Evolutionary conservation across 2,888 invertebrate species (phyloP).

Genomic region (Rhorus exstirpatorius): DNA sequence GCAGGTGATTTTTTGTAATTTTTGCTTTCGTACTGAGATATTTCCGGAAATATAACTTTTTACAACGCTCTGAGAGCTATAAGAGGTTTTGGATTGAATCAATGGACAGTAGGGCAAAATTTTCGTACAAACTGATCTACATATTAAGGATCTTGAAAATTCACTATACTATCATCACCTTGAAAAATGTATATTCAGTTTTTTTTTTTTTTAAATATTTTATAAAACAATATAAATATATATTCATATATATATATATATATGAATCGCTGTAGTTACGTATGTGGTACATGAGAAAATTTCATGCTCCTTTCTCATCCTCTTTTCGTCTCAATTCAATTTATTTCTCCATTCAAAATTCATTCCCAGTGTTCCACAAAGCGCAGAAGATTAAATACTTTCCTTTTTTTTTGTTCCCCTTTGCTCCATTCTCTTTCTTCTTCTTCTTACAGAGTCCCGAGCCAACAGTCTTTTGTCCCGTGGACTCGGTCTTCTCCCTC

Average conservation of each 20-base stretch:
- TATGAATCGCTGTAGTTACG: constrained; percentile 9
- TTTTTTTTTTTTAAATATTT: too few relatives aligned
- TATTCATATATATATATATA: too few relatives aligned
- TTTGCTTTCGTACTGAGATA: neutral
- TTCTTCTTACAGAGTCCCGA: constrained; percentile 21
- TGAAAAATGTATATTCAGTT: too few relatives aligned
- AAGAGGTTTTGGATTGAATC: too few relatives aligned
- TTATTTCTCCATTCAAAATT: constrained; percentile 47
- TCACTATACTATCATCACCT: neutral
- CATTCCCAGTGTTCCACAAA: constrained; percentile 44
- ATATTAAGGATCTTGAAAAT: neutral
- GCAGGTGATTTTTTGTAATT: neutral
- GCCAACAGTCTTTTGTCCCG: constrained; percentile 56
- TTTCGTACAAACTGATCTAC: too few relatives aligned
- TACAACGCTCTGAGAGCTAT: too few relatives aligned
- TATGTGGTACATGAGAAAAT: constrained; percentile 8
- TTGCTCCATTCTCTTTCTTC: constrained; percentile 25
- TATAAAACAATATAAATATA: too few relatives aligned
- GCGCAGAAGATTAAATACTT: constrained; percentile 63
- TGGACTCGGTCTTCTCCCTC: constrained; percentile 27
- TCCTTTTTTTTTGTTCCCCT: constrained; percentile 6
- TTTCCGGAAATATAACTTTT: neutral
- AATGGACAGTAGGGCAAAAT: too few relatives aligned
- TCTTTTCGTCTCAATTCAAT: constrained; percentile 3
- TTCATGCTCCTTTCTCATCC: constrained; percentile 7